Conservation (phyloP, 2,797 vertebrate species). For the Glyptemys insculpta region DNA sequence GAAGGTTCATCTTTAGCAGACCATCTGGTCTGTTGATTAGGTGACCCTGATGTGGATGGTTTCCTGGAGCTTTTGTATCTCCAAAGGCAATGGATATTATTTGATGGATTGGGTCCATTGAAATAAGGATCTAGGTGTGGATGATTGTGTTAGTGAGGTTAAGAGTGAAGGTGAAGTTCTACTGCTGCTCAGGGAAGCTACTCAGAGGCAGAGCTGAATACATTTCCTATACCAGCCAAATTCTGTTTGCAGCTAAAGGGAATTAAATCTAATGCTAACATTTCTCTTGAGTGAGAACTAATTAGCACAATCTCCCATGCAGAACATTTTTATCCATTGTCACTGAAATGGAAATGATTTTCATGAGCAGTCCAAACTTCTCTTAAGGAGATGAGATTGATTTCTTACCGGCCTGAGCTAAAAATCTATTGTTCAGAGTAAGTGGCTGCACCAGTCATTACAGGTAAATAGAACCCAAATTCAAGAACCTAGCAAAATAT, state of each 20-base stretch:
- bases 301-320: neutral
- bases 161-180: neutral
- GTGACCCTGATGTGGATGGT: neutral
- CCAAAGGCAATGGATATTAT: neutral
- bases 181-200: neutral
- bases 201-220: neutral
- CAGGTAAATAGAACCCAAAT: neutral
- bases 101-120: neutral
- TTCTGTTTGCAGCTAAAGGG: neutral
- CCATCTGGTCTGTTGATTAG: neutral
- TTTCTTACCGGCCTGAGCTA: neutral
- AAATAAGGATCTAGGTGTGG: neutral
- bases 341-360: neutral
- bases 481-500: neutral
- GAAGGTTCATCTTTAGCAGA: neutral
- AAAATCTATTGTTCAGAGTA: neutral
- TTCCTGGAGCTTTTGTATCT: neutral
- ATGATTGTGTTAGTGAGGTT: neutral
- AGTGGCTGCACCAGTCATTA: neutral
- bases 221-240: neutral
- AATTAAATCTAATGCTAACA: neutral
- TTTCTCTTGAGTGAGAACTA: neutral
- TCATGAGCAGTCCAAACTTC: rapidly evolving
- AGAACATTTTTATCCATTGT: neutral
- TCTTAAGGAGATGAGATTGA: neutral